Conservation (phyloP, 2,797 vertebrate species). For the Pitangus sulphuratus region DNA sequence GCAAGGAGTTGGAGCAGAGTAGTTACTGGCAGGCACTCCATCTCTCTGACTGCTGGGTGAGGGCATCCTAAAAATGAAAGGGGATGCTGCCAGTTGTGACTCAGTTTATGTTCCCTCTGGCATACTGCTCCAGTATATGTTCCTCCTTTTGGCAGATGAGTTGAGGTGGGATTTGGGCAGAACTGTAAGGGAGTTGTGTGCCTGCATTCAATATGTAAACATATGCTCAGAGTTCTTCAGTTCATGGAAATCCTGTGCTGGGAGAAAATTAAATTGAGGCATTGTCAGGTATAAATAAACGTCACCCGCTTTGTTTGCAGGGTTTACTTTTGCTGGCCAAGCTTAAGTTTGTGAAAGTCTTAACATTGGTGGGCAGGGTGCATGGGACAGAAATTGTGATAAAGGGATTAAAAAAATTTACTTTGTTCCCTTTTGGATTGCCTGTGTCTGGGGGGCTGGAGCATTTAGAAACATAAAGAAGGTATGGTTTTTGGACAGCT, state of each 20-base stretch:
- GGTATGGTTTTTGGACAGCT: neutral
- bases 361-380: neutral
- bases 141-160: neutral
- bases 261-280: neutral
- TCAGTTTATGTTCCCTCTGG: neutral
- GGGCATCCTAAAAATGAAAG: neutral
- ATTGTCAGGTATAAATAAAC: neutral
- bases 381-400: neutral
- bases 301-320: neutral
- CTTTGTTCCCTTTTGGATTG: neutral
- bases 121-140: neutral
- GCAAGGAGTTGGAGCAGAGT: neutral
- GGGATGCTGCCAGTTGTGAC: neutral
- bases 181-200: neutral
- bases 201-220: rapidly evolving
- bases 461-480: neutral
- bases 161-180: neutral
- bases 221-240: neutral
- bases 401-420: neutral
- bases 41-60: neutral
- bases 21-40: neutral
- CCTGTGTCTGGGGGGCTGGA: neutral
- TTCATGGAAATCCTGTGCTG: neutral
- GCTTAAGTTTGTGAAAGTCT: neutral
- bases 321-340: neutral